These are phyloP conservation scores for Cepphus grylle DNA, from an alignment of 2,113 vertebrate genomes.

Conservation along the genomic window DNA sequence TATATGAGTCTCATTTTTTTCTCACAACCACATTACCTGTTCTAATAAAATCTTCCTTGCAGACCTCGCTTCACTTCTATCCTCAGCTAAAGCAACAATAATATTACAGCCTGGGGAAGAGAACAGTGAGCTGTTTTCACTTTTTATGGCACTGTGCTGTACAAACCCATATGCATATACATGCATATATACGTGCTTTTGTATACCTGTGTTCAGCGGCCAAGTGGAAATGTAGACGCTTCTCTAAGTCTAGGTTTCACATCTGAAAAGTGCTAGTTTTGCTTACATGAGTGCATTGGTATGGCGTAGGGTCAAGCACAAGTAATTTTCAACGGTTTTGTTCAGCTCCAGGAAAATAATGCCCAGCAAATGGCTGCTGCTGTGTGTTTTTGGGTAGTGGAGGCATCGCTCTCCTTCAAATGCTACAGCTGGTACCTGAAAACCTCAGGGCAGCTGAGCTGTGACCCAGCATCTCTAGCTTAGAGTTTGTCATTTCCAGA, in stretches of 20 bases:
- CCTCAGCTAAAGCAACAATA: not conserved
- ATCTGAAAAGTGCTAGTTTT: not conserved
- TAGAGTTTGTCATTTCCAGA: not conserved
- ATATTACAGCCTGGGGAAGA: not conserved
- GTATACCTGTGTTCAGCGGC: not conserved
- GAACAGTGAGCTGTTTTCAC: not conserved
- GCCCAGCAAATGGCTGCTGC: not conserved
- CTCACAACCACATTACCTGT: not conserved
- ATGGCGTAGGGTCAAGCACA: not conserved
- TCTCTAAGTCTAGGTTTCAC: not conserved
- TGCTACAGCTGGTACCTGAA: slow-evolving; percentile 28
- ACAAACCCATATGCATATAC: not conserved
- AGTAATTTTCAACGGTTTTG: not conserved
- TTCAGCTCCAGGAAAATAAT: not conserved
- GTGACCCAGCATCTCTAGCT: slow-evolving; percentile 24
- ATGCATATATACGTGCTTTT: not conserved
- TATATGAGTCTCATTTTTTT: not conserved
- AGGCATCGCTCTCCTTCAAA: not conserved
- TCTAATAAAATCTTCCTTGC: not conserved
- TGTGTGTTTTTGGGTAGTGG: not conserved
- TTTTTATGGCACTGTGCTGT: not conserved
- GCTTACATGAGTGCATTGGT: not conserved
- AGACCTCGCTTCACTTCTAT: not conserved
- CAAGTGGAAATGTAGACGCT: not conserved
- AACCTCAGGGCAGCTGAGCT: not conserved